Conservation (phyloP, 2,113 vertebrate species). For the Hippocampus zosterae region DNA sequence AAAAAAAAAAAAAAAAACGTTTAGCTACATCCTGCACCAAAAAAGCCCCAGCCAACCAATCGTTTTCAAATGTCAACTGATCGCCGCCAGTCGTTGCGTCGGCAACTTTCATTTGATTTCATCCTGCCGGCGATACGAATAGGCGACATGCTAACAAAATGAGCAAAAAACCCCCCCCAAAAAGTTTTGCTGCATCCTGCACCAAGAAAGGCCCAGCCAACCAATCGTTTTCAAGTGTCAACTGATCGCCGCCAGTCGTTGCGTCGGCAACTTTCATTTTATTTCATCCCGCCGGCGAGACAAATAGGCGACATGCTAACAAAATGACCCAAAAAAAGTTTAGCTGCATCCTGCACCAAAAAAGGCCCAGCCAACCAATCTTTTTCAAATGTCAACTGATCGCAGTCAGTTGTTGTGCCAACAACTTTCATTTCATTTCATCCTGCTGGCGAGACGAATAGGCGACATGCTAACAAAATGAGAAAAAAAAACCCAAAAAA, state of each 20-base stretch:
- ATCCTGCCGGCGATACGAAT: slow-evolving; percentile 68
- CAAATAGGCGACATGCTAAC: slow-evolving; percentile 67
- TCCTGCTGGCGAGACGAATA: slow-evolving; percentile 66
- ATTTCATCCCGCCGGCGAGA: slow-evolving; percentile 72
- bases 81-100: slow-evolving; percentile 59
- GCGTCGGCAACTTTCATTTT: slow-evolving; percentile 71
- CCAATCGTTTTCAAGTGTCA: slow-evolving; percentile 78
- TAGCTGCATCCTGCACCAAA: slow-evolving; percentile 65
- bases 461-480: slow-evolving; percentile 68
- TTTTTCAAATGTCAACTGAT: slow-evolving; percentile 74
- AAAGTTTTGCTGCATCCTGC: slow-evolving; percentile 74
- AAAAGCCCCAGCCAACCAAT: slow-evolving; percentile 61
- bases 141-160: slow-evolving; percentile 69
- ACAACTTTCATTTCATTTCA: slow-evolving; percentile 76
- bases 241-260: slow-evolving; percentile 63
- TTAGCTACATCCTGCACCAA: slow-evolving; percentile 70
- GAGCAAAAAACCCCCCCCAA: slow-evolving; percentile 25
- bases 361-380: slow-evolving; percentile 62
- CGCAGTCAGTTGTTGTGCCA: slow-evolving; percentile 58
- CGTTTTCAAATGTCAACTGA: slow-evolving; percentile 74
- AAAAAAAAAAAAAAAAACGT: slow-evolving; percentile 68
- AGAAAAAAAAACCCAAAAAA: slow-evolving; percentile 21
- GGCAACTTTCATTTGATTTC: slow-evolving; percentile 75
- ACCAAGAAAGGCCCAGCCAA: slow-evolving; percentile 30
- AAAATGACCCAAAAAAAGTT: slow-evolving; percentile 66